Evolutionary conservation across 2,888 invertebrate species (phyloP).

Genomic region (Synergus gifuensis): DNA sequence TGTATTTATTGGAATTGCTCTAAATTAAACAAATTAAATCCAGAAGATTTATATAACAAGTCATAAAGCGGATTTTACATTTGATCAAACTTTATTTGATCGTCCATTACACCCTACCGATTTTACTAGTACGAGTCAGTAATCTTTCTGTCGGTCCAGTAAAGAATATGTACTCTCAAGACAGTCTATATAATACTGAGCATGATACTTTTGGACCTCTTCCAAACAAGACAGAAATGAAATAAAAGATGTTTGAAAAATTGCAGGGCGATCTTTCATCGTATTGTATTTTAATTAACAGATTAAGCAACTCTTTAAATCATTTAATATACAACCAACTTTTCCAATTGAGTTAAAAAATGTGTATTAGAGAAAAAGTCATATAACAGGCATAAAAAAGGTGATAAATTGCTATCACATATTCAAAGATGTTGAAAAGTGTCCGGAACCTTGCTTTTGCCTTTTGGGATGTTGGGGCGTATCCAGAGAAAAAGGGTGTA

Average conservation of each 20-base stretch:
- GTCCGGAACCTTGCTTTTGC: too few species aligned
- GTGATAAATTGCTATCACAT: too few species aligned
- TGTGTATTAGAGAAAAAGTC: too few species aligned
- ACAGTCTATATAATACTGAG: slow-evolving; percentile 22
- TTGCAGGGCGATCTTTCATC: not conserved
- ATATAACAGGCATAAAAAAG: too few species aligned
- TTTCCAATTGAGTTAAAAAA: too few species aligned
- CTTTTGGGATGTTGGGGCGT: not conserved
- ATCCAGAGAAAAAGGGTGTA: not conserved
- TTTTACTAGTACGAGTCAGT: not conserved
- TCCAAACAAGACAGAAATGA: slow-evolving; percentile 10
- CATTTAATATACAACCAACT: too few species aligned
- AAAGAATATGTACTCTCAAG: slow-evolving; percentile 25
- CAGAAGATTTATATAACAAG: too few species aligned
- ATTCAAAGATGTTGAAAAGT: too few species aligned
- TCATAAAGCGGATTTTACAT: not conserved
- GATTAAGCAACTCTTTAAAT: not conserved
- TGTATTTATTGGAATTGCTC: too few species aligned
- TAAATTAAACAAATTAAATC: too few species aligned
- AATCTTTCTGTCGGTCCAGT: not conserved
- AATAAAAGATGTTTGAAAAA: not conserved
- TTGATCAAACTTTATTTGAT: slow-evolving; percentile 14
- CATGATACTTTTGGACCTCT: not conserved
- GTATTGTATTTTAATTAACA: not conserved
- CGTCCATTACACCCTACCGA: slow-evolving; percentile 14